Conservation (phyloP, 2,888 invertebrate genomes). For the Ophion ventricosus region DNA sequence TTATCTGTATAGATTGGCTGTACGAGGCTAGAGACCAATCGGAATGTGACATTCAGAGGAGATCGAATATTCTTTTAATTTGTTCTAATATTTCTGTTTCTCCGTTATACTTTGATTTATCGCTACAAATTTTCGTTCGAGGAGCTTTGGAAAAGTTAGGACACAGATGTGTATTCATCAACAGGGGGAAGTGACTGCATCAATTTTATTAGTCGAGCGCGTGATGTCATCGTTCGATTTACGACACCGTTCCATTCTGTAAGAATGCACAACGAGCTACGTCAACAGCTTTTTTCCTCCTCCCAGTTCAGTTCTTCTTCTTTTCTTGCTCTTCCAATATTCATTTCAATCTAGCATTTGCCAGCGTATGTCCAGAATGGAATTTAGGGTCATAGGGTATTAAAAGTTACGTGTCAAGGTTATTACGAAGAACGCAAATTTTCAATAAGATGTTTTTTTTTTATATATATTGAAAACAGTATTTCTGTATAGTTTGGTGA, state of each 20-base stretch:
- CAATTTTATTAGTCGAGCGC: constrained; percentile 8
- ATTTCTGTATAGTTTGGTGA: too few relatives aligned
- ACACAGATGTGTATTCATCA: constrained; percentile 3
- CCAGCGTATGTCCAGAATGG: not conserved
- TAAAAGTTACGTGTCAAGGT: too few relatives aligned
- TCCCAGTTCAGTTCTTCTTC: not conserved
- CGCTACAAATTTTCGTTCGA: not conserved
- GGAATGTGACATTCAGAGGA: too few relatives aligned
- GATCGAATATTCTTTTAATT: too few relatives aligned
- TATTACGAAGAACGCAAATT: too few relatives aligned
- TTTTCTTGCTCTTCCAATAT: not conserved
- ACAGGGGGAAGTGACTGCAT: constrained; percentile 20
- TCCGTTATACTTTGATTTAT: not conserved
- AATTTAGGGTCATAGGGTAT: too few relatives aligned
- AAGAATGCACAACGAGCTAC: constrained; percentile 18
- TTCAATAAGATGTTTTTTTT: too few relatives aligned
- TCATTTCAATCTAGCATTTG: not conserved
- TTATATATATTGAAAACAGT: too few relatives aligned
- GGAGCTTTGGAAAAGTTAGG: not conserved
- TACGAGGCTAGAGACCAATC: too few relatives aligned
- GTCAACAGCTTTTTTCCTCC: constrained; percentile 8
- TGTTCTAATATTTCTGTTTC: not conserved
- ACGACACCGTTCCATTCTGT: constrained; percentile 22
- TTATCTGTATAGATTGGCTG: too few relatives aligned
- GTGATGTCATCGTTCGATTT: constrained; percentile 24